Base-by-base conservation (phyloP, 2,888 invertebrate genomes). In the Hyles lineata region DNA sequence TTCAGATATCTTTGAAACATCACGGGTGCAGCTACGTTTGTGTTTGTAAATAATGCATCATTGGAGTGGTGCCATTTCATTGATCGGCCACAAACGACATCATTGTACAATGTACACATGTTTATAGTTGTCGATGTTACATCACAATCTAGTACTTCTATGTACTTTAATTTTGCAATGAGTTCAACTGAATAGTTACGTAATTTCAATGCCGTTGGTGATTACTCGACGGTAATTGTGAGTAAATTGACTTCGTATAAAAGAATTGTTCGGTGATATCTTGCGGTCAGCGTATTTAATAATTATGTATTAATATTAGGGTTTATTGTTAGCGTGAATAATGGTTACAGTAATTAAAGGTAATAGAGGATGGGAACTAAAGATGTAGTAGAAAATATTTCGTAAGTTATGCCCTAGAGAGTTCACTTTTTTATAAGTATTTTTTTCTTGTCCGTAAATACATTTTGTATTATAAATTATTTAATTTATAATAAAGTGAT, bases 21-120 rank as follows among this genome's bases (percentile, higher is more conserved):
- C 50, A 21, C 21, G 58, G 58, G 63, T 63, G 50, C 21, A 72
- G 55, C 32, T n/a, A n/a, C 55, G 78, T 82, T 79, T 73, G 77
- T 90, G 83, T 89, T 90, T 85, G 83, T 87, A 89, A 89, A 89
- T 85, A 86, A 76, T 35, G 72, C 69, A 72, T 72, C 74, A 78
- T 85, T 87, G 86, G 86, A 86, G 76, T 75, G 71, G 74, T 85
- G 87, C 84, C 85, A 86, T 80, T 80, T 82, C 77, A 83, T 85
- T 85, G 81, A 88, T 83, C 74, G 60, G 43, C 23, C 59, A 71
- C 50, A 71, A 25, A 50, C 50, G 61, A 43, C 61, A 71, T 71
- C 43, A 60, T 61, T 60, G 19, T 43, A 43, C 35, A 35, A 35
- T 11, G 19, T 4, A 15, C 62, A 52, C 7, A 55, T 62, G 32